Percentiles rank a stretch among this genome's conserved stretches.
Conservation (phyloP, 2,113 vertebrate species). For the Muntiacus reevesi region DNA sequence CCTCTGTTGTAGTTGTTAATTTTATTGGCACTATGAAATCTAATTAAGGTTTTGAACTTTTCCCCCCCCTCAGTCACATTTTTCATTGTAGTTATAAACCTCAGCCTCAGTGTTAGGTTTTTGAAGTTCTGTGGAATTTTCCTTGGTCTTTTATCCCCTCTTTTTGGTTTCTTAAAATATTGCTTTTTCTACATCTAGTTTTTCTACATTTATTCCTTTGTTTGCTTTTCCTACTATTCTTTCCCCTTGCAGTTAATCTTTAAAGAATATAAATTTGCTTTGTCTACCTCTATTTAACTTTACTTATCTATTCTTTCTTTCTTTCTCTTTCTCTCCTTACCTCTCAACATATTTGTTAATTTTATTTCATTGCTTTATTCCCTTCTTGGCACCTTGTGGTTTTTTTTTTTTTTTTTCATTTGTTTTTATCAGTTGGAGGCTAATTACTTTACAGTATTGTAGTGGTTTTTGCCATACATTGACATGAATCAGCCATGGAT, state of each 20-base stretch:
- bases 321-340: background rate
- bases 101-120: background rate
- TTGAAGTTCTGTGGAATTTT: background rate
- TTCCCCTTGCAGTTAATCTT: background rate
- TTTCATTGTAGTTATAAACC: background rate
- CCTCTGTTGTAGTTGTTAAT: background rate
- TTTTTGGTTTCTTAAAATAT: background rate
- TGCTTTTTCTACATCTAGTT: background rate
- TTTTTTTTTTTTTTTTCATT: too few species aligned
- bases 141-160: background rate
- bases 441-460: too few species aligned
- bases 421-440: too few species aligned
- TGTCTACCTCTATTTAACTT: background rate
- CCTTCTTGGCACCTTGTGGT: background rate
- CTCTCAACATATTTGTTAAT: background rate
- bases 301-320: background rate
- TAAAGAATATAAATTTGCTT: background rate
- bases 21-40: background rate
- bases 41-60: background rate
- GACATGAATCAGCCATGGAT: too few species aligned
- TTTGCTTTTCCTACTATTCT: background rate
- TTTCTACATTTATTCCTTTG: background rate
- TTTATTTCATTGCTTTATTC: background rate
- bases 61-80: background rate
- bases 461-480: too few species aligned